phyloP scores from a whole-genome alignment of 2,113 vertebrate genomes.

The Perca flavescens region DNA sequence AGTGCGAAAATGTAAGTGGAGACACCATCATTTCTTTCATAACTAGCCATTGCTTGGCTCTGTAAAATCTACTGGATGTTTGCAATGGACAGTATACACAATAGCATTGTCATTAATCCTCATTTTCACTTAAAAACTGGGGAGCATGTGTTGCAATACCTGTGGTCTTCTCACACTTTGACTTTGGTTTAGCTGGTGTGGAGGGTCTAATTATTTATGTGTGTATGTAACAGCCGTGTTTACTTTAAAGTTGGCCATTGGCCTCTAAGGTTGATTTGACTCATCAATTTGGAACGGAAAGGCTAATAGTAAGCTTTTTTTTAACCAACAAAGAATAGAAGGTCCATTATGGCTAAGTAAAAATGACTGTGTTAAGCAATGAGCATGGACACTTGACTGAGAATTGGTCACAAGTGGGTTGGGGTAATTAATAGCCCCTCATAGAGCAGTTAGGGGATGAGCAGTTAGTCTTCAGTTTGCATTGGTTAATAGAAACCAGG shows the following conservation, averaged over 20 bases:
- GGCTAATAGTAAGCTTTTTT: not conserved
- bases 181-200: too few species aligned
- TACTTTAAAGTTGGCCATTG: too few species aligned
- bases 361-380: not conserved
- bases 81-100: not conserved
- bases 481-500: slow-evolving; percentile 7
- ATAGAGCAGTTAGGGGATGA: slow-evolving; percentile 20
- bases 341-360: not conserved
- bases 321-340: not conserved
- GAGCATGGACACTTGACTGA: slow-evolving; percentile 31
- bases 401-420: slow-evolving; percentile 44
- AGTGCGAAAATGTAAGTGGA: not conserved
- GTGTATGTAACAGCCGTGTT: too few species aligned
- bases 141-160: too few species aligned
- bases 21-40: not conserved
- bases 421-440: slow-evolving; percentile 54
- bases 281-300: not conserved
- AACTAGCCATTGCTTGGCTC: not conserved
- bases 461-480: slow-evolving; percentile 27
- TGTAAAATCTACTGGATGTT: not conserved
- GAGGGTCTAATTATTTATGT: too few species aligned
- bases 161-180: too few species aligned
- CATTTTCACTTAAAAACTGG: not conserved
- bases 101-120: not conserved
- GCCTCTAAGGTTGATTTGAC: not conserved